These are phyloP conservation scores for Caenorhabditis drosophilae DNA, from an alignment of 2,888 invertebrate species.

Conservation along the genomic window DNA sequence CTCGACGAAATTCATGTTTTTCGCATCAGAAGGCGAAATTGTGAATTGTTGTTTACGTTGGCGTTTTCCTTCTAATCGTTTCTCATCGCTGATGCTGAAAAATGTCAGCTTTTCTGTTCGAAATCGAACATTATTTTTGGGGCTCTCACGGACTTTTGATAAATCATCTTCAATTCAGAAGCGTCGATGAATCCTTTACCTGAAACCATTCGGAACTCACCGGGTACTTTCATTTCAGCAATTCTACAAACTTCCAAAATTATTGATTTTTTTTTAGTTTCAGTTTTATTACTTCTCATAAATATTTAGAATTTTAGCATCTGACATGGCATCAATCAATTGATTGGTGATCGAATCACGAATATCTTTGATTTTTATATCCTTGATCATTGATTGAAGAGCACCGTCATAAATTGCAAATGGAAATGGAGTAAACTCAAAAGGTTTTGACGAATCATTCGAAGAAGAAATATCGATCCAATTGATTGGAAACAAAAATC, in stretches of 20 bases:
- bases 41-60: slow-evolving; percentile 6
- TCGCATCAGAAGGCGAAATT: slow-evolving; percentile 10
- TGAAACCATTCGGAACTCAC: slow-evolving; percentile 11
- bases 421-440: slow-evolving; percentile 11
- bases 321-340: slow-evolving; percentile 12
- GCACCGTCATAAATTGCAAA: slow-evolving; percentile 15
- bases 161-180: slow-evolving; percentile 17
- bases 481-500: slow-evolving; percentile 30
- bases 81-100: slow-evolving; percentile 14
- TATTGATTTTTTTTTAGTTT: background rate
- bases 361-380: slow-evolving; percentile 24
- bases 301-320: slow-evolving; percentile 16
- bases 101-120: background rate
- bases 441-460: too few species aligned
- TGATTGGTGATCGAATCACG: slow-evolving; percentile 27
- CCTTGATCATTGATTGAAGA: slow-evolving; percentile 13
- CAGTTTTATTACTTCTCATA: slow-evolving; percentile 13
- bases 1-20: slow-evolving; percentile 20
- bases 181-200: slow-evolving; percentile 22
- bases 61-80: slow-evolving; percentile 9
- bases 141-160: slow-evolving; percentile 29
- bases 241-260: slow-evolving; percentile 9
- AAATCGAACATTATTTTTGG: too few species aligned
- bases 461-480: slow-evolving; percentile 8
- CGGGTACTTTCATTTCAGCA: slow-evolving; percentile 7